These are phyloP conservation scores for Amorpha juglandis DNA, from an alignment of 2,888 invertebrate genomes.

Conservation along the genomic window DNA sequence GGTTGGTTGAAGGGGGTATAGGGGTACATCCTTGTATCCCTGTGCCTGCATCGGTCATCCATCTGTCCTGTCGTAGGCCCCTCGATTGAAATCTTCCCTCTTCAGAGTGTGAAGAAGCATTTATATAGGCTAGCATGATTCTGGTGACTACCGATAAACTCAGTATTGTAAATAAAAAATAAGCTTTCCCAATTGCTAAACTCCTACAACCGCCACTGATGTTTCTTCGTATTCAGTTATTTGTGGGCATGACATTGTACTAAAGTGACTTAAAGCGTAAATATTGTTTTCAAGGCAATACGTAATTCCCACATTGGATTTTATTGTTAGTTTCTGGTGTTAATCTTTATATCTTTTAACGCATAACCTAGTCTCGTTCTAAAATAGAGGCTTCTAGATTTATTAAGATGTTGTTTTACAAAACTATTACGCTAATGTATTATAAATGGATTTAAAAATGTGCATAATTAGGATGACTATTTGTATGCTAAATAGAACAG, in stretches of 20 bases:
- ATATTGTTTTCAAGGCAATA: constrained; percentile 14
- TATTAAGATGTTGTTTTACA: neutral
- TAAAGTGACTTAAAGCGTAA: neutral
- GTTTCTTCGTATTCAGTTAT: too few species aligned
- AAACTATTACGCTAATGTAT: neutral
- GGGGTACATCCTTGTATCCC: too few species aligned
- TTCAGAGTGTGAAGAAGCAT: too few species aligned
- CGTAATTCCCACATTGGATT: constrained; percentile 12
- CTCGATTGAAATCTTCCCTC: too few species aligned
- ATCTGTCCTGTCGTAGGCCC: too few species aligned
- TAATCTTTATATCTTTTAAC: constrained; percentile 9
- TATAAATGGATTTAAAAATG: neutral
- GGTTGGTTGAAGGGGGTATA: too few species aligned
- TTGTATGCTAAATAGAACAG: neutral
- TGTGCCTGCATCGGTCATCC: too few species aligned
- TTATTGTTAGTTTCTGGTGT: constrained; percentile 2
- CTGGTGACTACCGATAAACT: too few species aligned
- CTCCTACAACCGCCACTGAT: neutral
- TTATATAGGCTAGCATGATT: too few species aligned
- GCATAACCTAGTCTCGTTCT: neutral
- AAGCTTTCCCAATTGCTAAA: neutral
- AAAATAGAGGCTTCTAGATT: neutral
- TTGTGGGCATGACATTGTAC: neutral
- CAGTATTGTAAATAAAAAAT: too few species aligned
- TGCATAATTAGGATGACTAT: neutral